These are phyloP conservation scores for Phalacrocorax pelagicus DNA, from an alignment of 2,113 vertebrate genomes.

Conservation along the genomic window DNA sequence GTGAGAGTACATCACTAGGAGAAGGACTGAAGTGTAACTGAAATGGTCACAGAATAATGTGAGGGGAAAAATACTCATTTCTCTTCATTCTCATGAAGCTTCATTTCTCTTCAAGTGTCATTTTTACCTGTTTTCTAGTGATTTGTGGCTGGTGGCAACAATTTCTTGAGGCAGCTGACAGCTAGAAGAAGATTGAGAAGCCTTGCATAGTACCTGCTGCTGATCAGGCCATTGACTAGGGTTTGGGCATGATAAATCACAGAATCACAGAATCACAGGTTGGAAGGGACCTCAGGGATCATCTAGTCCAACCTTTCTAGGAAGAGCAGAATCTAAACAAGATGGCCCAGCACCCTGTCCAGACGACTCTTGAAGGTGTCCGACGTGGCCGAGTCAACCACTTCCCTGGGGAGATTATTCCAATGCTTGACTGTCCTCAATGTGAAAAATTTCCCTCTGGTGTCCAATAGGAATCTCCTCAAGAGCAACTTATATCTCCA, in stretches of 20 bases:
- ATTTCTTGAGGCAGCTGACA: neutral
- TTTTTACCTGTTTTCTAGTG: neutral
- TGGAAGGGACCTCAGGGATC: too few species aligned
- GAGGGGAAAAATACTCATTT: neutral
- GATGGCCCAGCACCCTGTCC: too few species aligned
- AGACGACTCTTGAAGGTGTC: too few species aligned
- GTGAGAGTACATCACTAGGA: neutral
- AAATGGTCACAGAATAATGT: neutral
- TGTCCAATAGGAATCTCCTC: too few species aligned
- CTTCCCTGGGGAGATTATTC: too few species aligned
- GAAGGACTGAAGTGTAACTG: neutral
- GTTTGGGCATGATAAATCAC: neutral
- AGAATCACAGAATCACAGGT: too few species aligned
- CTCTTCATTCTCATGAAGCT: neutral
- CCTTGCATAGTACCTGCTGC: neutral
- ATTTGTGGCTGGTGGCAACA: accelerated
- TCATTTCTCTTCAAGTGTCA: neutral
- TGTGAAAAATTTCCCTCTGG: too few species aligned
- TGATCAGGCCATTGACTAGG: neutral
- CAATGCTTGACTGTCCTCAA: too few species aligned
- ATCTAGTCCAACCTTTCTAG: too few species aligned
- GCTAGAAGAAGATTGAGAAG: neutral
- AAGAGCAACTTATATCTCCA: too few species aligned
- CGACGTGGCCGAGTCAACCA: too few species aligned
- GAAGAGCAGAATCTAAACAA: too few species aligned